Conservation (phyloP, 2,888 invertebrate genomes). For the Globia sparganii region DNA sequence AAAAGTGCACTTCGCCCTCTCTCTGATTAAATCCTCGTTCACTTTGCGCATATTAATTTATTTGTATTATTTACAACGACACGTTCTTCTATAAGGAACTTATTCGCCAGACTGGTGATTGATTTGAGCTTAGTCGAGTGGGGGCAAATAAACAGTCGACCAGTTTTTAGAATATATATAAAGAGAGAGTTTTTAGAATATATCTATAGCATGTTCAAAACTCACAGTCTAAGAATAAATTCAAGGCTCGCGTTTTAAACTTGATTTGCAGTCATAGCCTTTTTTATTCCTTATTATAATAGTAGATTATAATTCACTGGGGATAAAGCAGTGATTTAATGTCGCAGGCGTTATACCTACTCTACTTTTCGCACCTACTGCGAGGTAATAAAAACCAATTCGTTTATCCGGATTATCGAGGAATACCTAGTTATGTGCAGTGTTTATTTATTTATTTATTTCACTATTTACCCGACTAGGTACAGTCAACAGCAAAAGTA, state of each 20-base stretch:
- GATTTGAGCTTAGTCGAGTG: neutral
- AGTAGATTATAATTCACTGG: too few species aligned
- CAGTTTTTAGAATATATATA: neutral
- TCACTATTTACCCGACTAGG: too few species aligned
- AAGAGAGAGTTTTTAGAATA: too few species aligned
- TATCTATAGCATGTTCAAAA: neutral
- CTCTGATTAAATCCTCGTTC: slow-evolving; percentile 92
- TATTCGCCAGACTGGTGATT: slow-evolving; percentile 33
- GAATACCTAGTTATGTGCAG: too few species aligned
- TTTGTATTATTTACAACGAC: slow-evolving; percentile 7
- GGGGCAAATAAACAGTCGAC: neutral
- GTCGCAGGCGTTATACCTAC: too few species aligned
- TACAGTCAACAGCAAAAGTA: too few species aligned
- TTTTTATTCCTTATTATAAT: too few species aligned
- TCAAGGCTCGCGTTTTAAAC: neutral
- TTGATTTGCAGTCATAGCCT: neutral
- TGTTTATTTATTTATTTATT: too few species aligned
- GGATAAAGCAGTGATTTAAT: too few species aligned
- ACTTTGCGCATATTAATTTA: slow-evolving; percentile 77
- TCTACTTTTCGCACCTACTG: too few species aligned
- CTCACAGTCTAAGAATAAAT: neutral
- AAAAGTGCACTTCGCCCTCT: slow-evolving; percentile 93
- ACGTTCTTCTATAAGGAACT: slow-evolving; percentile 20
- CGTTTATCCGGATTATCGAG: too few species aligned
- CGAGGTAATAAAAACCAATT: too few species aligned